These are phyloP conservation scores for Tenebrosternarchus preto DNA, from an alignment of 2,113 vertebrate genomes.

Conservation along the genomic window DNA sequence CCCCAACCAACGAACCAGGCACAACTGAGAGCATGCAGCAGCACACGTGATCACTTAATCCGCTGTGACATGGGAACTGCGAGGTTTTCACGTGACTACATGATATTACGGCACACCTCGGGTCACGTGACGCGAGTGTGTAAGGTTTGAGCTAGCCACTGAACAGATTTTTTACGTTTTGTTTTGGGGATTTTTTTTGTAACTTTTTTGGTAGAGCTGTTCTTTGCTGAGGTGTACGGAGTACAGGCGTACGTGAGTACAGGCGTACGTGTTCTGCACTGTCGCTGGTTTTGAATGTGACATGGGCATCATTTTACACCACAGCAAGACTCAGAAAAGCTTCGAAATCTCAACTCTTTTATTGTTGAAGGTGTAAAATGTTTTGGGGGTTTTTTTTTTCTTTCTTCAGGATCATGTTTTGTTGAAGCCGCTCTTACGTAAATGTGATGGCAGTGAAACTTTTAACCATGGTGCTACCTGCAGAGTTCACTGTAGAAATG, in stretches of 20 bases:
- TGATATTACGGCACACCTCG: not conserved
- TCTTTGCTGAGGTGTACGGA: conserved; percentile 15
- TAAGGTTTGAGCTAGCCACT: conserved; percentile 25
- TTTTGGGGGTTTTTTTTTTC: no score
- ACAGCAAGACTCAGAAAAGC: conserved; percentile 14
- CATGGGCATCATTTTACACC: conserved; percentile 18
- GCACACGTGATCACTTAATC: not conserved
- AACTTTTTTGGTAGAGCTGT: not conserved
- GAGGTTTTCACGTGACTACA: not conserved
- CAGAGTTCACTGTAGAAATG: conserved; percentile 70
- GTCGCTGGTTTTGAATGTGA: conserved; percentile 33
- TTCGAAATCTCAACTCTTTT: not conserved
- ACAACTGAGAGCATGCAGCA: conserved; percentile 32
- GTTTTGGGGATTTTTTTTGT: not conserved
- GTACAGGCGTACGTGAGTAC: conserved; percentile 4
- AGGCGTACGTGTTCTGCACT: conserved; percentile 9
- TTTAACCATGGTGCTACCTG: conserved; percentile 53
- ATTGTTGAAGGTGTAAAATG: conserved; percentile 20
- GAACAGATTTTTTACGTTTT: not conserved
- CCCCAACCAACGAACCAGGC: conserved; percentile 33
- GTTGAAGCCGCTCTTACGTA: conserved; percentile 24
- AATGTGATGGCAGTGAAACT: conserved; percentile 35
- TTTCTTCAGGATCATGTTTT: conserved; percentile 21
- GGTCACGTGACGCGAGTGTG: not conserved
- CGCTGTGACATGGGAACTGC: not conserved